Evolutionary conservation across 2,888 invertebrate genomes (phyloP).

Genomic region (Galerucella calmariensis): DNA sequence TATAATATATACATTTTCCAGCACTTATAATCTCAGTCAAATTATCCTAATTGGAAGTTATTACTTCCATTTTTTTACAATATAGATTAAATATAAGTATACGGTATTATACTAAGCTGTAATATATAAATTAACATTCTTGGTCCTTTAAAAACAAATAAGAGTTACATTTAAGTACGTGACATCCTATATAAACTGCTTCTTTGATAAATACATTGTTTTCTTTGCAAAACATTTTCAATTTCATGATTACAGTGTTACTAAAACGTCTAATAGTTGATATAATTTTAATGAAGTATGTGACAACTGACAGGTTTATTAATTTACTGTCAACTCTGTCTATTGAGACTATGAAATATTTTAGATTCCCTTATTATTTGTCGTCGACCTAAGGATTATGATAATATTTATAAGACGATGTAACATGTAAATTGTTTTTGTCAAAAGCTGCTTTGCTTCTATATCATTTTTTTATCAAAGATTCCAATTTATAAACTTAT

Average conservation of each 20-base stretch:
- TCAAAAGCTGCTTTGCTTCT: no score
- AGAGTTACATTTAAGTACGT: neutral
- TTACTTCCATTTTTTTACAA: constrained; percentile 16
- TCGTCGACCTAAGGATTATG: no score
- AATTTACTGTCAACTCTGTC: no score
- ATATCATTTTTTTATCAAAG: neutral
- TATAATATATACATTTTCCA: constrained; percentile 30
- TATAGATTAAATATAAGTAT: neutral
- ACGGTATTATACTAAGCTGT: constrained; percentile 1
- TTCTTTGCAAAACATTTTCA: neutral
- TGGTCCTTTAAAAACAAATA: constrained; percentile 23
- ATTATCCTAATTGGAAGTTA: constrained; percentile 16
- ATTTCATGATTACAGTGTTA: neutral
- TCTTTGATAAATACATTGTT: neutral
- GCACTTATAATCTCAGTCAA: constrained; percentile 30
- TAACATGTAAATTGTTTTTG: no score
- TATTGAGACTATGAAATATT: no score
- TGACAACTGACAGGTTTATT: no score
- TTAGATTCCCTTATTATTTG: no score
- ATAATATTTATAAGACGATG: neutral
- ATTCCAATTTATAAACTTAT: neutral
- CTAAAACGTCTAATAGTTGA: no score
- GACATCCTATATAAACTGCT: constrained; percentile 1
- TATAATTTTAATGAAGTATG: no score
- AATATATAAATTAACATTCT: neutral